Base-by-base conservation (phyloP, 92 coral and sea anemone genomes). In the Palythoa heliodiscus region DNA sequence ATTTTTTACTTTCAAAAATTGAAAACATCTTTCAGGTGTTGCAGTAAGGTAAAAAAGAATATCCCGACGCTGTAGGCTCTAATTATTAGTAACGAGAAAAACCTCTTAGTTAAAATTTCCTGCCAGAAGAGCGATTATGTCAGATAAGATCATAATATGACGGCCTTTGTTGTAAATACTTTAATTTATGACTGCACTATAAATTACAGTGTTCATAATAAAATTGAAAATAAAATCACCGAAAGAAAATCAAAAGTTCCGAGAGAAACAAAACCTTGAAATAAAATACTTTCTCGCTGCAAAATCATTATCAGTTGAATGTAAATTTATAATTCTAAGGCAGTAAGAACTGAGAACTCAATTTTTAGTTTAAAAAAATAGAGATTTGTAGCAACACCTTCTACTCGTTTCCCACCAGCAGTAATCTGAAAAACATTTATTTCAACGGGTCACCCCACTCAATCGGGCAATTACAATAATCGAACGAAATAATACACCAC, bases 371-470 rank as follows among this genome's bases (percentile, higher is more conserved):
- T 63, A 2, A 22, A 63, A 22, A 22, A 5, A 9, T n/a, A 63
- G 25, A 9, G 7, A 22, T 63, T 9, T n/a, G 11, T 11, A 63
- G n/a, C 16, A 17, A 60, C 22, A 15, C 67, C 7, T n/a, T 63
- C 2, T 11, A 69, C 5, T 29, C 24, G 16, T 11, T 29, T 43
- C 76, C 83, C 50, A 66, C 74, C 83, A 35, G 75, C 73, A 50
- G 52, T 53, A 13, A 75, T 20, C 50, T 24, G 73, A 38, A 58
- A 75, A 76, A 67, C 82, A 48, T n/a, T 47, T 7, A 53, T 20
- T 22, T 52, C n/a, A 60, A 76, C 81, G 48, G 82, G 81, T 75
- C 52, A 63, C 73, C 60, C 73, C 73, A 25, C 75, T 63, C 23
- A 24, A 8, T 11, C 57, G 54, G 15, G 17, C 37, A 75, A 74